A percentile compares a stretch with the other conserved stretches of the same genome.
Evolutionary conservation across 2,888 invertebrate species (phyloP).

Genomic region (Camptogramma bilineatum): DNA sequence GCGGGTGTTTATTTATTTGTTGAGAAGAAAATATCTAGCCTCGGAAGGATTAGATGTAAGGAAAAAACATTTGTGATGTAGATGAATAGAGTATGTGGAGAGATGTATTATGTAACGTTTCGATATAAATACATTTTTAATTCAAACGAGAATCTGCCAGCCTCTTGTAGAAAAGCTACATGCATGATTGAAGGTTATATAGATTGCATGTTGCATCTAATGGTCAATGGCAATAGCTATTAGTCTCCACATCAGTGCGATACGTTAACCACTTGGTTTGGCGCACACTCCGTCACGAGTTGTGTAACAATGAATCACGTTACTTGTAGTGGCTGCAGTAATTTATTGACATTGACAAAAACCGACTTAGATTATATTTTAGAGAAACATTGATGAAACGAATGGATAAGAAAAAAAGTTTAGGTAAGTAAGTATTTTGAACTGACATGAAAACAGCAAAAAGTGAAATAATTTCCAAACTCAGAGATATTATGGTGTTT

Average conservation of each 20-base stretch:
- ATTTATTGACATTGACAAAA: constrained; percentile 2
- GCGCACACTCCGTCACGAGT: constrained; percentile 15
- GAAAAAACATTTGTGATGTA: too few relatives aligned
- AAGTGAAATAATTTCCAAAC: too few relatives aligned
- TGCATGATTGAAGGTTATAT: not conserved
- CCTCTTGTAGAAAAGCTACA: not conserved
- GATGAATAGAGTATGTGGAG: too few relatives aligned
- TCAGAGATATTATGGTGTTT: too few relatives aligned
- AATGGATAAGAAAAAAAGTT: too few relatives aligned
- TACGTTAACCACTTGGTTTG: constrained; percentile 13
- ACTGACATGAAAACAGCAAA: too few relatives aligned
- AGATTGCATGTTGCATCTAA: constrained; percentile 6
- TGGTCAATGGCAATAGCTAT: constrained; percentile 3
- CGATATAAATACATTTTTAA: too few relatives aligned
- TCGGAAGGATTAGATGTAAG: constrained; percentile 8
- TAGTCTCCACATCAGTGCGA: constrained; percentile 4
- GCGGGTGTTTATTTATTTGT: constrained; percentile 16
- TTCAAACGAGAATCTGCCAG: not conserved
- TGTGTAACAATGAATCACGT: constrained; percentile 13
- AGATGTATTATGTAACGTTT: too few relatives aligned
- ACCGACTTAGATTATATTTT: too few relatives aligned
- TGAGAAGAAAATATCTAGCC: constrained; percentile 8
- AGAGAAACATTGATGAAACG: too few relatives aligned
- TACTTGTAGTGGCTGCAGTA: not conserved
- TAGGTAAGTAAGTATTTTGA: too few relatives aligned